Conservation (phyloP, 1,140 invertebrate genomes). For the Chrysoperla carnea region DNA sequence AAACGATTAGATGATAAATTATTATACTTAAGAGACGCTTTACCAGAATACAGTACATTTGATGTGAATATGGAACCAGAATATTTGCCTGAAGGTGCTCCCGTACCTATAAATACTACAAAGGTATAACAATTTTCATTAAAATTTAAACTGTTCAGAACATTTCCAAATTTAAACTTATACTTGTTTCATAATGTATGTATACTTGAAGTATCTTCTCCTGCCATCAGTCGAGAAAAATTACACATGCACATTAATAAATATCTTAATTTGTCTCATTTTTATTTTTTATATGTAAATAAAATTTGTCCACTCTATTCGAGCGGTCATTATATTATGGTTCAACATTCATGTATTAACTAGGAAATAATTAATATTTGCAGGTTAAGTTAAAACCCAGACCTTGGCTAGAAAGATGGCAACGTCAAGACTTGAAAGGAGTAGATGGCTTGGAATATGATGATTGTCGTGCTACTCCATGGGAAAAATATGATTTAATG, state of each 20-base stretch:
- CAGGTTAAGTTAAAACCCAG: slow-evolving; percentile 64
- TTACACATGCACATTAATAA: too few species aligned
- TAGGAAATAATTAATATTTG: slow-evolving; percentile 6
- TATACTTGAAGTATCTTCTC: too few species aligned
- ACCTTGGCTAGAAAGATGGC: slow-evolving; percentile 79
- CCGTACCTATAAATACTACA: slow-evolving; percentile 73
- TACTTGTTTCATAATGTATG: too few species aligned
- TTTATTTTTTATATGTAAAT: too few species aligned
- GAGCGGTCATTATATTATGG: too few species aligned
- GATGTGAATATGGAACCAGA: slow-evolving; percentile 83
- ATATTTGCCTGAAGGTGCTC: slow-evolving; percentile 48
- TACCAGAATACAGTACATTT: slow-evolving; percentile 84
- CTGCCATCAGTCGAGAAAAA: too few species aligned
- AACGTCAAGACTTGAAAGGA: slow-evolving; percentile 61
- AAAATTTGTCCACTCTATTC: too few species aligned
- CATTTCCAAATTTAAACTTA: too few species aligned
- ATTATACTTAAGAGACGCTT: slow-evolving; percentile 83
- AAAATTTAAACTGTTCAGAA: not conserved
- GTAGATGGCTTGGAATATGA: slow-evolving; percentile 42
- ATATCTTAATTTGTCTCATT: too few species aligned
- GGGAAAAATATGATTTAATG: slow-evolving; percentile 90
- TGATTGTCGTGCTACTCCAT: slow-evolving; percentile 43
- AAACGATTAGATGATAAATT: slow-evolving; percentile 85
- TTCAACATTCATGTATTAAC: too few species aligned
- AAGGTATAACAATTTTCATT: slow-evolving; percentile 36